Conservation (phyloP, 2,888 invertebrate species). For the Agrochola macilenta region DNA sequence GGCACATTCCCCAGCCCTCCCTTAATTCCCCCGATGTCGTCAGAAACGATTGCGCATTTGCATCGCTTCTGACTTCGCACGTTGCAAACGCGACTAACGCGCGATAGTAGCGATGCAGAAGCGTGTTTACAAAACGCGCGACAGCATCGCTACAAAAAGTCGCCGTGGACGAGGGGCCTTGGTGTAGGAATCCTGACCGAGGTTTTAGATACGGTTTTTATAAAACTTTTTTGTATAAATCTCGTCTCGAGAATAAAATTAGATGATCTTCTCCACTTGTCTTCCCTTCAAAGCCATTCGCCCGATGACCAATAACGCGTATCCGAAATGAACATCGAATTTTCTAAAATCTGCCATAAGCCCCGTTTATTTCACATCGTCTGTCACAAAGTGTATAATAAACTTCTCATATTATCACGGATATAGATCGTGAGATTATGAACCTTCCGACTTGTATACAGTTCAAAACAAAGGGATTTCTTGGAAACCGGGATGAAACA, state of each 20-base stretch:
- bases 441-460: not conserved
- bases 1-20: no score
- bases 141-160: no score
- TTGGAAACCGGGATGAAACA: constrained; percentile 34
- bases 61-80: no score
- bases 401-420: constrained; percentile 21
- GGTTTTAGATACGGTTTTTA: no score
- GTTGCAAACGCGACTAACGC: no score
- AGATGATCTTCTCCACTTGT: not conserved
- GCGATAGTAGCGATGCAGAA: no score
- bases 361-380: constrained; percentile 7
- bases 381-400: not conserved
- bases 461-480: constrained; percentile 50
- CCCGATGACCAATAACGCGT: not conserved
- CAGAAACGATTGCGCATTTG: no score
- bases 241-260: not conserved
- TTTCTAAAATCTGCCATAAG: not conserved
- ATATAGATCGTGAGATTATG: constrained; percentile 5
- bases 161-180: no score
- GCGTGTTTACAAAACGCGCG: no score
- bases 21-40: no score
- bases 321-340: not conserved
- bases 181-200: not conserved
- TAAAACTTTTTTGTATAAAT: not conserved
- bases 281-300: not conserved